phyloP scores from a whole-genome alignment of 53 echinoderm and acorn worm genomes.

The Echinarachnius parma region DNA sequence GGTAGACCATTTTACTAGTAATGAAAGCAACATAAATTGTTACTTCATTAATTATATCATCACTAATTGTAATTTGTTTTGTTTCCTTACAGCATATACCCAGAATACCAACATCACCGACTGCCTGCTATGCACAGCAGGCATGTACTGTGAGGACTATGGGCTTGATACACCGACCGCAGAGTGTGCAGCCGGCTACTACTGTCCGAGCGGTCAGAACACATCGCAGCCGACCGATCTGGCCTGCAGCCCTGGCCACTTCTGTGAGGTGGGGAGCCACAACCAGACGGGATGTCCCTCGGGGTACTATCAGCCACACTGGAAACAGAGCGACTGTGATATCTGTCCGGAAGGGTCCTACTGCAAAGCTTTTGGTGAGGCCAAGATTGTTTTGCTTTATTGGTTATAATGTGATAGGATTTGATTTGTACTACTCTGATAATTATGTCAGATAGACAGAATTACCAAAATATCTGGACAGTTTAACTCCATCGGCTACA shows the following conservation, averaged over 20 bases:
- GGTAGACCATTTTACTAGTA: too few species aligned
- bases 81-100: slow-evolving; percentile 47
- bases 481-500: too few species aligned
- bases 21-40: too few species aligned
- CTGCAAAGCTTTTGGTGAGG: slow-evolving; percentile 89
- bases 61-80: too few species aligned
- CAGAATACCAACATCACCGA: slow-evolving; percentile 73
- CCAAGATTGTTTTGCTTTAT: too few species aligned
- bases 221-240: slow-evolving; percentile 75
- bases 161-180: slow-evolving; percentile 66
- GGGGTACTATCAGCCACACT: slow-evolving; percentile 91
- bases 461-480: too few species aligned
- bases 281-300: slow-evolving; percentile 91
- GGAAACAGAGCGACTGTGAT: slow-evolving; percentile 77
- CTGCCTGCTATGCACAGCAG: slow-evolving; percentile 74
- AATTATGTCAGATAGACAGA: too few species aligned
- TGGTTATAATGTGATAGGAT: too few species aligned
- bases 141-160: slow-evolving; percentile 88
- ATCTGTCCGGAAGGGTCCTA: slow-evolving; percentile 81
- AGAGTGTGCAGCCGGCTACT: slow-evolving; percentile 78
- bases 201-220: slow-evolving; percentile 90
- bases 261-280: slow-evolving; percentile 73
- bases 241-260: slow-evolving; percentile 96
- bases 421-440: too few species aligned
- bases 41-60: too few species aligned